Evolutionary conservation across 2,113 vertebrate species (phyloP).

Genomic region (Sphyrna mokarran): DNA sequence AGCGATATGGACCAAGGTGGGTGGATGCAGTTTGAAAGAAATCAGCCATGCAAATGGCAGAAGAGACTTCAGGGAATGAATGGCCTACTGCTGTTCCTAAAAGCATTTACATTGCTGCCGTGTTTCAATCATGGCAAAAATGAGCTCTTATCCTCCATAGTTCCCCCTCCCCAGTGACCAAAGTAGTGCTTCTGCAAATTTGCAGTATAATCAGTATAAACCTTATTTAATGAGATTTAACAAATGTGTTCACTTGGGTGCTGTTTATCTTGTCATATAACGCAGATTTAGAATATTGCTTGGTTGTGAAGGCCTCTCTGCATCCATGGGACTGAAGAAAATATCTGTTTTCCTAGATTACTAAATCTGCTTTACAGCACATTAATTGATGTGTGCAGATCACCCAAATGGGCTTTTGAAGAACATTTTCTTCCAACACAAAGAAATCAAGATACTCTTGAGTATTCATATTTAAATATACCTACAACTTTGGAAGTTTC

Average conservation of each 20-base stretch:
- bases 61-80: not conserved
- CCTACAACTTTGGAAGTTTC: not conserved
- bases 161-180: not conserved
- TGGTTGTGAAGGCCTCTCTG: not conserved
- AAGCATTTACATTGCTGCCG: not conserved
- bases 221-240: slow-evolving; percentile 21
- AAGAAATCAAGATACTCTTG: not conserved
- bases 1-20: not conserved
- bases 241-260: not conserved
- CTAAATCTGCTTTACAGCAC: not conserved
- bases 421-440: not conserved
- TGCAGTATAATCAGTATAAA: slow-evolving; percentile 14
- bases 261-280: slow-evolving; percentile 13
- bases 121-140: not conserved
- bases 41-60: not conserved
- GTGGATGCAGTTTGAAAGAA: not conserved
- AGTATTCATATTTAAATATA: not conserved
- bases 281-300: not conserved
- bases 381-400: slow-evolving; percentile 1
- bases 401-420: not conserved
- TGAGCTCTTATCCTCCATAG: not conserved
- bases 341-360: slow-evolving; percentile 9
- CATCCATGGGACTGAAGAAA: not conserved
- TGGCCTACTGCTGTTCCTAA: not conserved
- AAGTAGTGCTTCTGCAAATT: slow-evolving; percentile 3